A percentile compares a stretch with the other conserved stretches of the same genome.
These are phyloP conservation scores for Perdita meconis DNA, from an alignment of 2,888 invertebrate genomes.

Conservation along the genomic window DNA sequence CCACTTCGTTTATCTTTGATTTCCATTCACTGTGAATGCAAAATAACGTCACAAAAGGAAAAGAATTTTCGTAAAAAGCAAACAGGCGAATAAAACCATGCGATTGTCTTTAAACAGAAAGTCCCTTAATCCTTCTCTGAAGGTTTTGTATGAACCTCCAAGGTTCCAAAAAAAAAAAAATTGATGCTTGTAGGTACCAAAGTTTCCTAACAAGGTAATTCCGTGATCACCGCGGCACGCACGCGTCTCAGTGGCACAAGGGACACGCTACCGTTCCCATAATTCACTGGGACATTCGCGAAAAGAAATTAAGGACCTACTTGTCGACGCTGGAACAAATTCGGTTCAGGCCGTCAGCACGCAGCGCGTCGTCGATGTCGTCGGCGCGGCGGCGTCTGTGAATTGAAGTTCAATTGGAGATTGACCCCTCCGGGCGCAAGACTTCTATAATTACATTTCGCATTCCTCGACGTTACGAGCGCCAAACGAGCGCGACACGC, in stretches of 20 bases:
- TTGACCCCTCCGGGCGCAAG: slow-evolving; percentile 75
- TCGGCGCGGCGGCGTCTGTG: slow-evolving; percentile 54
- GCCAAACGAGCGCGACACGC: slow-evolving; percentile 69
- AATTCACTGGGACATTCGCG: background rate
- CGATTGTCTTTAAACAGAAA: no score
- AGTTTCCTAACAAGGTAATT: background rate
- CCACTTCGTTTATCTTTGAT: no score
- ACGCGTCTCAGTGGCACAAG: no score
- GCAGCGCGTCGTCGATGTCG: slow-evolving; percentile 17
- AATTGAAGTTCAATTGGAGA: slow-evolving; percentile 77
- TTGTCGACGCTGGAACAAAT: slow-evolving; percentile 57
- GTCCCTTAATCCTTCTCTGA: no score
- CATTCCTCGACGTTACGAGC: slow-evolving; percentile 73
- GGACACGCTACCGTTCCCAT: background rate
- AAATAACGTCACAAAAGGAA: no score
- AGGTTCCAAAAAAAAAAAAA: no score
- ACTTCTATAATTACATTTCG: slow-evolving; percentile 75
- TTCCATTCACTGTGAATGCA: no score
- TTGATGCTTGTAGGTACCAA: no score
- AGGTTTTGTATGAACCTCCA: no score
- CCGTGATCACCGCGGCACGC: no score
- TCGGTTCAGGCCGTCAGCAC: slow-evolving; percentile 40
- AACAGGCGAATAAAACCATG: no score
- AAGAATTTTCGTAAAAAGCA: no score
- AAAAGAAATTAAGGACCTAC: background rate